Base-by-base conservation (phyloP, 1,140 invertebrate genomes). In the Drosophila tropicalis region DNA sequence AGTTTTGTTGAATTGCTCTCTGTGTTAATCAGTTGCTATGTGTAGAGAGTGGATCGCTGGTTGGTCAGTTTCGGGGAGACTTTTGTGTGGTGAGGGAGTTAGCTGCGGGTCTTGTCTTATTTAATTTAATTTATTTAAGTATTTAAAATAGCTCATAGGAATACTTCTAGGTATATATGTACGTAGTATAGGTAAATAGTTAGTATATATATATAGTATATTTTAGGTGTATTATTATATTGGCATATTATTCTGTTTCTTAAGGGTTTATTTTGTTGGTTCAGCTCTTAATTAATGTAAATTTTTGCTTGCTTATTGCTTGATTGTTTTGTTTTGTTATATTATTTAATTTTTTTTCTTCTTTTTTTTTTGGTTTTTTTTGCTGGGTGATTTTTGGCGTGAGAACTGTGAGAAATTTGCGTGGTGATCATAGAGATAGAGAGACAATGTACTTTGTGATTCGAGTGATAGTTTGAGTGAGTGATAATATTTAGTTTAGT, bases 361-460 rank as follows among this genome's bases (percentile, higher is more conserved):
- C 6, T 54, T 54, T 54, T 17, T 54, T 54, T 17, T 54, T 13
- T 39, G 2, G 1, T 39, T 13, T 13, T 32, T 39, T 58, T 39
- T 6, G 32, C 36, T 32, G 32, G 32, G 56, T 58, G 56, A 58
- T 58, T 36, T 34, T 36, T 58, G 56, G 56, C 56, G 56, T 58
- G 56, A 58, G 32, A 39, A 36, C 32, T 58, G 56, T 58, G 56
- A 29, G 5, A 58, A 36, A 36, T 58, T 58, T 58, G 56, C 56
- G 56, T 58, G 32, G 34, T 58, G 44, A 51, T 51, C 44, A 51
- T 22, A 22, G 44, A 51, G 44, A 22, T 32, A 58, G 34, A 58
- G 56, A 58, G 56, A 58, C 56, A 58, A 58, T 29, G 32, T 58
- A 58, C 15, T 51, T 29, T 58, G 56, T 58, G 56, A 58, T 58